Percentiles rank a stretch among this genome's conserved stretches.
phyloP scores from a whole-genome alignment of 2,888 invertebrate species.

The Clanis bilineata region DNA sequence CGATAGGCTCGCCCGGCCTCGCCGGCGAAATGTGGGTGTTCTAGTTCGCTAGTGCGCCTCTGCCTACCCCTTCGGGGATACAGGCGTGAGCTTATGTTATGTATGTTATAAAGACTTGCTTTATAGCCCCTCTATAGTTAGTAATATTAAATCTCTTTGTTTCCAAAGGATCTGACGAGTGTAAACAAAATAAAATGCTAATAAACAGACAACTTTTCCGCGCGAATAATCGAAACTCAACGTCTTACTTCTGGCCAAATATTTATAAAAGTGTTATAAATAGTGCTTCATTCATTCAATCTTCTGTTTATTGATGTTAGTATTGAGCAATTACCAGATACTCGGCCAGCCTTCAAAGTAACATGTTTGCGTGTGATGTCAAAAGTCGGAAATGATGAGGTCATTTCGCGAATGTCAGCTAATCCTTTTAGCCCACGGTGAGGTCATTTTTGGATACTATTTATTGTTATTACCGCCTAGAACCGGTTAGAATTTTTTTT shows the following conservation, averaged over 20 bases:
- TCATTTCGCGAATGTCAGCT: not conserved
- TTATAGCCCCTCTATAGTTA: too few species aligned
- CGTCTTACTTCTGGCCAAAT: not conserved
- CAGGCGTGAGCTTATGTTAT: too few species aligned
- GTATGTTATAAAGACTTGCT: too few species aligned
- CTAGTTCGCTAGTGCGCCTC: too few species aligned
- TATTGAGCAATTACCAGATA: constrained; percentile 13
- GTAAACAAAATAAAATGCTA: constrained; percentile 3
- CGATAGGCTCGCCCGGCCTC: too few species aligned
- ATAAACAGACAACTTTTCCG: not conserved
- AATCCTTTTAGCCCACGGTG: not conserved
- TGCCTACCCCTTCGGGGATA: too few species aligned
- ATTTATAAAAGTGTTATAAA: constrained; percentile 10
- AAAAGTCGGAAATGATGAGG: constrained; percentile 17
- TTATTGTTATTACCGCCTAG: not conserved
- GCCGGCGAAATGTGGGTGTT: too few species aligned
- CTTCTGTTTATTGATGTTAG: constrained; percentile 15
- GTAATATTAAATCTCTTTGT: too few species aligned
- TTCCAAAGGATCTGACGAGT: not conserved
- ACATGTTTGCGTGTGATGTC: constrained; percentile 13
- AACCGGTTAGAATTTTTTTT: too few species aligned
- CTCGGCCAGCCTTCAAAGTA: not conserved
- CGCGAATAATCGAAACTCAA: not conserved
- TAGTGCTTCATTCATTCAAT: constrained; percentile 17
- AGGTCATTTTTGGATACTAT: not conserved